Conservation (phyloP, 2,888 invertebrate genomes). For the Rhodophaea formosa region DNA sequence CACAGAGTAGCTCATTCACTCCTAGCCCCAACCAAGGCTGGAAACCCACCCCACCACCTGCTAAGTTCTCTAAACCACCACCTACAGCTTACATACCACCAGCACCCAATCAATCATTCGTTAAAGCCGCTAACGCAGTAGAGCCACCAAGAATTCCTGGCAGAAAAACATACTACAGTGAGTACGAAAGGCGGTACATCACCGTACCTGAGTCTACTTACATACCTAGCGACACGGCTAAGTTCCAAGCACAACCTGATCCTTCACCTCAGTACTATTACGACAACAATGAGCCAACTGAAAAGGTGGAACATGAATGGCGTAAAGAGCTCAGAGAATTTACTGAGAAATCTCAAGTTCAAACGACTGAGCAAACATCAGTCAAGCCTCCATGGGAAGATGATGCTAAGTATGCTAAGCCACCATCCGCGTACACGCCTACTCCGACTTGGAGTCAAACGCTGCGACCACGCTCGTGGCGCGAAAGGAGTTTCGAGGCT, state of each 20-base stretch:
- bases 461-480: conserved; percentile 66
- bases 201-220: conserved; percentile 73
- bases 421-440: conserved; percentile 52
- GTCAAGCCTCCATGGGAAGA: conserved; percentile 71
- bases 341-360: conserved; percentile 67
- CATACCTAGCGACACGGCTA: conserved; percentile 61
- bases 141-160: conserved; percentile 60
- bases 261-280: conserved; percentile 73
- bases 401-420: conserved; percentile 56
- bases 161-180: conserved; percentile 74
- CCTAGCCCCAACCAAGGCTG: conserved; percentile 48
- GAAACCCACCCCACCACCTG: conserved; percentile 49
- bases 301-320: conserved; percentile 71
- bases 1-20: conserved; percentile 40
- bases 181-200: conserved; percentile 74
- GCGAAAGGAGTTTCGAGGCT: conserved; percentile 73
- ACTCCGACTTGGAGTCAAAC: conserved; percentile 77
- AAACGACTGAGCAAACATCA: conserved; percentile 46
- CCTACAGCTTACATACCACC: conserved; percentile 71
- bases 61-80: conserved; percentile 59
- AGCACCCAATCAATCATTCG: conserved; percentile 74
- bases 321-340: conserved; percentile 75
- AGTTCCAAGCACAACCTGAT: conserved; percentile 68
- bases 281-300: conserved; percentile 66
- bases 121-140: conserved; percentile 48